These are phyloP conservation scores for Eublepharis macularius DNA, from an alignment of 2,113 vertebrate genomes.

Conservation along the genomic window DNA sequence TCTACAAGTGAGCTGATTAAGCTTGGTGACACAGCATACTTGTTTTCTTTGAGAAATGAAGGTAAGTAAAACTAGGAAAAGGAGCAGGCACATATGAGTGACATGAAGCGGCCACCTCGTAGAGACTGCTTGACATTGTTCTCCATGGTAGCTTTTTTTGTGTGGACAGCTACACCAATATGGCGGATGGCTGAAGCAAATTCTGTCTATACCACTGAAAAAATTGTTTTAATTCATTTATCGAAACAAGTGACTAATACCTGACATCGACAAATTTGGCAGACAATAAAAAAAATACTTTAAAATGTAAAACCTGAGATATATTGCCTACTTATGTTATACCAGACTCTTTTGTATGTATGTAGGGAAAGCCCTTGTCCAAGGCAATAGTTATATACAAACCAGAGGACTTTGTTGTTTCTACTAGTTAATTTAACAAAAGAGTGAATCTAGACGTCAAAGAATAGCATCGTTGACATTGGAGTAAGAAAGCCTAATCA, in stretches of 20 bases:
- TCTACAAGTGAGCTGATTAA: conserved; percentile 85
- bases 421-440: too few relatives aligned
- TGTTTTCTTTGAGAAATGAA: conserved; percentile 80
- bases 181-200: background rate
- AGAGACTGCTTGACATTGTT: background rate
- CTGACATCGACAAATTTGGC: background rate
- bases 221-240: background rate
- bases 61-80: conserved; percentile 67
- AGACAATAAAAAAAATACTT: background rate
- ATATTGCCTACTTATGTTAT: background rate
- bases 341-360: background rate
- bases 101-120: background rate
- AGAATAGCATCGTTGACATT: background rate
- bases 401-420: background rate
- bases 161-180: background rate
- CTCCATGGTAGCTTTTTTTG: background rate
- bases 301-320: background rate
- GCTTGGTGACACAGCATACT: conserved; percentile 86
- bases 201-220: background rate
- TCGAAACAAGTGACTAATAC: background rate
- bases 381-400: background rate
- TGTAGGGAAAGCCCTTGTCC: background rate
- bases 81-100: background rate
- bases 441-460: background rate
- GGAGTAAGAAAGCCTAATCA: background rate